Base-by-base conservation (phyloP, 1,140 invertebrate species). In the Heliconius eleuchia region DNA sequence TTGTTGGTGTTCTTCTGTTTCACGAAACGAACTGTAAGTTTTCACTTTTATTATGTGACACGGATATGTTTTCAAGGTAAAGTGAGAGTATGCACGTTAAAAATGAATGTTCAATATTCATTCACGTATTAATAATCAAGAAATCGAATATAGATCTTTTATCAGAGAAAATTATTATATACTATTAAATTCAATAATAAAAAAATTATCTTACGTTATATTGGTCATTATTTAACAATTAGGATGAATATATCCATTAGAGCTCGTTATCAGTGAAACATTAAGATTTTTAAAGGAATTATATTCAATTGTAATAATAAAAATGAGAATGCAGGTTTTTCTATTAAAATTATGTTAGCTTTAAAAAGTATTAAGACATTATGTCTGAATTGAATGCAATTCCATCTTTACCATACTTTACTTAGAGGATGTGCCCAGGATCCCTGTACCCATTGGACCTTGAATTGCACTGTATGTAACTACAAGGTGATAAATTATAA, bases 11-110 rank as follows among this genome's bases (percentile, higher is more conserved):
- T 34, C 23, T 90, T 37, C 73, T 87, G 23, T 60, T 87, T 60
- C 79, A 87, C 71, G 87, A 86, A 84, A 85, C 82, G 71, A 87
- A 87, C 81, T 86, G 92, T 94, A 90, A 94, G 92, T 94, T 85
- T 85, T 80, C 78, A 76, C 60, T 66, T 46, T 83, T 39, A 60
- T 83, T 83, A 55, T 85, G 80, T 90, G 82, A 86, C 83, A 88
- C 84, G 86, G 82, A 86, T 88, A 84, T 83, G 80, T 86, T 88
- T 90, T 91, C 92, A 94, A 94, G 92, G 92, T 89, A 86, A 94
- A 92, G 91, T 92, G 91, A 91, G 91, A 92, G 90, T 91, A 73
- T 66, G 27, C 60, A 30, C 23, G 60, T 66, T 66, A 30, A 66
- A 71, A 27, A 42, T n/a, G 66, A 76, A 76, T 39, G 42, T 75